Percentiles rank a stretch among this genome's conserved stretches.
These are phyloP conservation scores for Lithophane socia DNA, from an alignment of 2,888 invertebrate species.

Conservation along the genomic window DNA sequence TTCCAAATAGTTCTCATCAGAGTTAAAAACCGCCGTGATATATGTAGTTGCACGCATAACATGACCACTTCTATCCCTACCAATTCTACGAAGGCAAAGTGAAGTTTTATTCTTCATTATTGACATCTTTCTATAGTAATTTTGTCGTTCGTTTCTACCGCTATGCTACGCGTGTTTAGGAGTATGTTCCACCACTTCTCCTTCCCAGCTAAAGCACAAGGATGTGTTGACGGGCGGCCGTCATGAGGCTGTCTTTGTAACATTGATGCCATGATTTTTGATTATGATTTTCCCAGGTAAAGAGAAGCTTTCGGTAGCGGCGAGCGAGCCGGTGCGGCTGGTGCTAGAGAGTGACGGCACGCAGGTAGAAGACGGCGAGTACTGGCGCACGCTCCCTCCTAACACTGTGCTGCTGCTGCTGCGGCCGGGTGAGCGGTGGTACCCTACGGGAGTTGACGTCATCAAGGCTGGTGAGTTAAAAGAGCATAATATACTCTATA, in stretches of 20 bases:
- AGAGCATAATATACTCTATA: neutral
- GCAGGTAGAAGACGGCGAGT: constrained; percentile 98
- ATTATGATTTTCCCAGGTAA: constrained; percentile 90
- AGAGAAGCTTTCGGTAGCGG: constrained; percentile 96
- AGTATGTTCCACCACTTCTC: neutral
- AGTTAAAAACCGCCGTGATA: neutral
- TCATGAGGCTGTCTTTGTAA: neutral
- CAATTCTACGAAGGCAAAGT: neutral
- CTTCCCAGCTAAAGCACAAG: neutral
- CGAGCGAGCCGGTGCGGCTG: constrained; percentile 96
- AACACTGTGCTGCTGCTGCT: constrained; percentile 97
- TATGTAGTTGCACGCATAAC: neutral
- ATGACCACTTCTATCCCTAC: neutral
- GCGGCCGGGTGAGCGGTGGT: constrained; percentile 97
- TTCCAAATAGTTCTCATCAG: neutral
- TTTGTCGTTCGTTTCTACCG: neutral
- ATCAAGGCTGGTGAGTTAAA: constrained; percentile 96
- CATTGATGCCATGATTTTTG: neutral
- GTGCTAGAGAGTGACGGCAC: constrained; percentile 99
- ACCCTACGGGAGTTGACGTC: constrained; percentile 98
- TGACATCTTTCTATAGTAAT: neutral
- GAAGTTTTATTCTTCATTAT: neutral
- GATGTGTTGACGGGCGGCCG: neutral
- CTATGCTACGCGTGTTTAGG: too few relatives aligned
- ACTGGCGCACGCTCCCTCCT: constrained; percentile 97